A percentile compares a stretch with the other conserved stretches of the same genome.
These are phyloP conservation scores for Zaprionus africanus DNA, from an alignment of 1,140 invertebrate genomes.

Conservation along the genomic window DNA sequence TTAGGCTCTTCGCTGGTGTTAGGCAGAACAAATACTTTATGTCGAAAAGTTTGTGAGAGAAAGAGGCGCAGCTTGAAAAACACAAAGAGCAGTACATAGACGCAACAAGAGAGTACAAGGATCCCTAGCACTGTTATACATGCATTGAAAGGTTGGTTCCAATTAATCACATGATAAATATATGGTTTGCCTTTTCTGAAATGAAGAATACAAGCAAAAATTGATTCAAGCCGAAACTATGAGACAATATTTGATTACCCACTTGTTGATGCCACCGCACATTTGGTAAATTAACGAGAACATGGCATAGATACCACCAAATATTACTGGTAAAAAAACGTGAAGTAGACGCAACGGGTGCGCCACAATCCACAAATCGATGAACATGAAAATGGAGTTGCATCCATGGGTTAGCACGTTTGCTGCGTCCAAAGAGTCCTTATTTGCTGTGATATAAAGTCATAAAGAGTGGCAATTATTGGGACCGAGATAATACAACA, in stretches of 20 bases:
- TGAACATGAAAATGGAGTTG: slow-evolving; percentile 90
- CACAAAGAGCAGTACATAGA: slow-evolving; percentile 76
- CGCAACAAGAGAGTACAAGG: slow-evolving; percentile 84
- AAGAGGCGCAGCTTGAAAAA: slow-evolving; percentile 75
- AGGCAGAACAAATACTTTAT: slow-evolving; percentile 59
- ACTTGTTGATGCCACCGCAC: slow-evolving; percentile 89
- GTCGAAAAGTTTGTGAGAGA: slow-evolving; percentile 57
- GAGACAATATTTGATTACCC: slow-evolving; percentile 43
- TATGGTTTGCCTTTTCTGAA: slow-evolving; percentile 86
- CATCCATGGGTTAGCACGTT: slow-evolving; percentile 90
- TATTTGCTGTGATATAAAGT: slow-evolving; percentile 51
- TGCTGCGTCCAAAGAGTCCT: slow-evolving; percentile 84
- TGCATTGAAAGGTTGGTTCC: slow-evolving; percentile 86
- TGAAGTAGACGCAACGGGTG: slow-evolving; percentile 89
- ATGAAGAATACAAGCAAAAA: not conserved
- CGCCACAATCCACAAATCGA: slow-evolving; percentile 89
- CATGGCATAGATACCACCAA: slow-evolving; percentile 87
- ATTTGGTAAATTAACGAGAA: slow-evolving; percentile 90
- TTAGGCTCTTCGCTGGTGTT: slow-evolving; percentile 46
- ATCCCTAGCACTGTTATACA: slow-evolving; percentile 85
- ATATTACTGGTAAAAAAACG: slow-evolving; percentile 88
- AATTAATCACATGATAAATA: slow-evolving; percentile 89
- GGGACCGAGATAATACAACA: not conserved
- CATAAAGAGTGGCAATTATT: not conserved
- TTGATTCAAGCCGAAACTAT: not conserved